Base-by-base conservation (phyloP, 2,888 invertebrate genomes). In the Morpho helenor region DNA sequence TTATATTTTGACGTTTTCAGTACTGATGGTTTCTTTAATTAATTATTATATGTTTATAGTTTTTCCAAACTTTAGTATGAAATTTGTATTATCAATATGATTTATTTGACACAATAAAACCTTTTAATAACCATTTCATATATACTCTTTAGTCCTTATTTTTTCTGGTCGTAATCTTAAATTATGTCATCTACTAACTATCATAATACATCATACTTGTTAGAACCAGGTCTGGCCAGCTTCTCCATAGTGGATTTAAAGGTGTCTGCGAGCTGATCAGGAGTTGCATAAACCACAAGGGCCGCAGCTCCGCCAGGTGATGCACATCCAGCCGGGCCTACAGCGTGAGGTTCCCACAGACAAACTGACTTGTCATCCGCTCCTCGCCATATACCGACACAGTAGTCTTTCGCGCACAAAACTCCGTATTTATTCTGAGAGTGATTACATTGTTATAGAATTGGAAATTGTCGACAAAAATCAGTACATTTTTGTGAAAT, bases 281-380 rank as follows among this genome's bases (percentile, higher is more conserved):
- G 39, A 0, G 70, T 74, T 0, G 87, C 76, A 62, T 71, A 73
- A 2, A 84, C 59, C 0, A 85, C 72, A 0, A 78, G 59, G 0
- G 77, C 76, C 0, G 87, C 85, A 0, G 79, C 83, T 0, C 88
- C 89, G 0, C 74, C 80, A 0, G 85, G 75, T 0, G 80, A 79
- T 2, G 71, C 58, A 1, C 64, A 61, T 0, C 88, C 89, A 0
- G 66, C 40, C 0, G 89, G 89, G 0, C 88, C 87, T 0, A 80
- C 79, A 0, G 74, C 71, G 65, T 90, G 89, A 0, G 89, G 86
- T 62, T 89, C 89, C 79, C 82, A 82, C 56, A 87, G 61, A 2
- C 79, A 73, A 7, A 58, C 73, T 0, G 80, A 66, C 43, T 75
- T 76, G 7, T 76, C 82, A 44, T 82, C 84, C 0, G 70, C 65